phyloP scores from a whole-genome alignment of 2,797 vertebrate species.

The Staurois parvus region DNA sequence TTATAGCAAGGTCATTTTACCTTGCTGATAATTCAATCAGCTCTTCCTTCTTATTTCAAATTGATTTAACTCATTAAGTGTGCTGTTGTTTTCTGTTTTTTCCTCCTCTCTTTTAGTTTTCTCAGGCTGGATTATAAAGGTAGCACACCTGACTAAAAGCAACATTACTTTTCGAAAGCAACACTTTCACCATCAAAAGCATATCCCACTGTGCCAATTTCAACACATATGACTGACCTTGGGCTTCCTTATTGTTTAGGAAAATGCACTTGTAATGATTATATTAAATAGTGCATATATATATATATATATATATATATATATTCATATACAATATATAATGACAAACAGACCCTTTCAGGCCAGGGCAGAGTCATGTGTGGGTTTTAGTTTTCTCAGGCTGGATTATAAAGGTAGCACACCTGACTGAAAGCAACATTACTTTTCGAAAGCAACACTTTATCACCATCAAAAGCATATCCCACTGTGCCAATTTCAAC shows the following conservation, averaged over 20 bases:
- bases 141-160: background rate
- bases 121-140: background rate
- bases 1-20: constrained; percentile 7
- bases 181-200: background rate
- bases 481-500: background rate
- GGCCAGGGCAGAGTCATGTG: too few relatives aligned
- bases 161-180: background rate
- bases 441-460: background rate
- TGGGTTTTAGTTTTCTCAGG: constrained; percentile 13
- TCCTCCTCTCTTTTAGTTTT: constrained; percentile 11
- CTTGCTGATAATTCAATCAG: constrained; percentile 23
- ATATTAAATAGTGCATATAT: too few relatives aligned
- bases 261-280: too few relatives aligned
- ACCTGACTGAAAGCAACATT: background rate
- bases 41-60: background rate
- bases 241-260: background rate
- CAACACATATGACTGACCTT: background rate
- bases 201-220: background rate
- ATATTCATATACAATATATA: too few relatives aligned
- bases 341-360: too few relatives aligned
- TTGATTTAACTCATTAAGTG: constrained; percentile 34
- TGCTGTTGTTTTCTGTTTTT: constrained; percentile 5
- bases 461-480: background rate
- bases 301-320: too few relatives aligned
- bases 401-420: background rate